phyloP scores from a whole-genome alignment of 2,113 vertebrate species.

The Stigmatopora nigra region DNA sequence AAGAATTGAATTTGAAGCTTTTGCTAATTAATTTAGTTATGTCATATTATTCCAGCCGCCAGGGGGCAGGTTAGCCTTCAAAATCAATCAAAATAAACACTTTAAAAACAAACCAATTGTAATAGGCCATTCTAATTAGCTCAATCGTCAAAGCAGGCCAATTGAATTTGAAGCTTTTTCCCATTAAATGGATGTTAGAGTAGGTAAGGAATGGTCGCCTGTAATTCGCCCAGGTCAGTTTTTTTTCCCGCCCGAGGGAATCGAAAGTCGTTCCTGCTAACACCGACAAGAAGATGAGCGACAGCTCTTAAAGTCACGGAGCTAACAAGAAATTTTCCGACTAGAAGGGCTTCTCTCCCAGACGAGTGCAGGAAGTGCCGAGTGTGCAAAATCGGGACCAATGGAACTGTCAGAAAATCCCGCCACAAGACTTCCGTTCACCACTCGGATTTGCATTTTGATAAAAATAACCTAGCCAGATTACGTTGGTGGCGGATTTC shows the following conservation, averaged over 20 bases:
- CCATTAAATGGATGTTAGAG: slow-evolving; percentile 63
- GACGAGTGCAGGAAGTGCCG: slow-evolving; percentile 5
- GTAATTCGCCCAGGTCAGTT: slow-evolving; percentile 64
- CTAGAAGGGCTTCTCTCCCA: slow-evolving; percentile 4
- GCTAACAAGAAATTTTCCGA: slow-evolving; percentile 17
- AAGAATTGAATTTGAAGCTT: too few relatives aligned
- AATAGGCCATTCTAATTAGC: too few relatives aligned
- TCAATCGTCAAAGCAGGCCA: too few relatives aligned
- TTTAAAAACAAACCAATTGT: too few relatives aligned
- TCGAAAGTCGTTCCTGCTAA: slow-evolving; percentile 56
- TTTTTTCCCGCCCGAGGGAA: slow-evolving; percentile 59
- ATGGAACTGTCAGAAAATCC: slow-evolving; percentile 21
- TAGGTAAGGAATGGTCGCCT: slow-evolving; percentile 59
- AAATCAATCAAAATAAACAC: too few relatives aligned
- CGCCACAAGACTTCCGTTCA: slow-evolving; percentile 29
- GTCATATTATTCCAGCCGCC: too few relatives aligned
- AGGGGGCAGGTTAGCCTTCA: too few relatives aligned
- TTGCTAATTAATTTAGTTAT: too few relatives aligned
- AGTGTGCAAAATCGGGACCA: slow-evolving; percentile 7
- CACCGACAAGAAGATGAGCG: slow-evolving; percentile 33
- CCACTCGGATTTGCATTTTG: slow-evolving; percentile 60
- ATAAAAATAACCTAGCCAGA: slow-evolving; percentile 44
- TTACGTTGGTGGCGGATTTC: slow-evolving; percentile 12
- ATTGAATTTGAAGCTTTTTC: slow-evolving; percentile 3
- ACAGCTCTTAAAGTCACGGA: slow-evolving; percentile 9